A percentile compares a stretch with the other conserved stretches of the same genome.
Conservation (phyloP, 1,140 invertebrate genomes). For the Cydia fagiglandana region DNA sequence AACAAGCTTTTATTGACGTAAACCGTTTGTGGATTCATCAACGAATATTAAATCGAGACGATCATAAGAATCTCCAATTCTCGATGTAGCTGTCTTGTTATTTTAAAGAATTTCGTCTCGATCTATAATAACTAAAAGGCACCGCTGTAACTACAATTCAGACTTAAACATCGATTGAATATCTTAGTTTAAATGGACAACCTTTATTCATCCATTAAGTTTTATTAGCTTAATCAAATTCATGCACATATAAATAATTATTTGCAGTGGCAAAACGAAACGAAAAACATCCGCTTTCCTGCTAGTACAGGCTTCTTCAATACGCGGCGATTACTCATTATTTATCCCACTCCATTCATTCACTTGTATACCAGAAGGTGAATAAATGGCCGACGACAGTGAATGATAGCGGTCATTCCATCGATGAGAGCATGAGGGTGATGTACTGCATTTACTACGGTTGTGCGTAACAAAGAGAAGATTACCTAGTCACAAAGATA, state of each 20-base stretch:
- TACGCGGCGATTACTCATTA: background rate
- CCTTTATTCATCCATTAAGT: no score
- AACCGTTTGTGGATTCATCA: no score
- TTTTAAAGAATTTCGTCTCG: no score
- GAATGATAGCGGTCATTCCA: conserved; percentile 1
- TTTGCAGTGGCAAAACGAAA: background rate
- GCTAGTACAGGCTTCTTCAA: background rate
- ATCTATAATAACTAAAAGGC: no score
- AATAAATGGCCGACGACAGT: background rate
- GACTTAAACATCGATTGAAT: no score
- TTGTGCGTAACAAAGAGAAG: background rate
- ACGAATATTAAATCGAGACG: no score
- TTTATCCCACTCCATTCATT: background rate
- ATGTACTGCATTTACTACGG: background rate
- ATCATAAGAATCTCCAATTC: no score
- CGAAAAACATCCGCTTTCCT: background rate
- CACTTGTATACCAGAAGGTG: background rate
- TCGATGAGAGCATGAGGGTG: background rate
- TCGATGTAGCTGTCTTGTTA: no score
- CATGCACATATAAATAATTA: background rate
- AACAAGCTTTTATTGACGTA: no score
- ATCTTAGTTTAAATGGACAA: no score
- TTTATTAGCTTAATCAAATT: no score
- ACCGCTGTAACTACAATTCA: no score
- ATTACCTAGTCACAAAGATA: background rate